Conservation (phyloP, 2,888 invertebrate species). For the Tenthredo mesomela region DNA sequence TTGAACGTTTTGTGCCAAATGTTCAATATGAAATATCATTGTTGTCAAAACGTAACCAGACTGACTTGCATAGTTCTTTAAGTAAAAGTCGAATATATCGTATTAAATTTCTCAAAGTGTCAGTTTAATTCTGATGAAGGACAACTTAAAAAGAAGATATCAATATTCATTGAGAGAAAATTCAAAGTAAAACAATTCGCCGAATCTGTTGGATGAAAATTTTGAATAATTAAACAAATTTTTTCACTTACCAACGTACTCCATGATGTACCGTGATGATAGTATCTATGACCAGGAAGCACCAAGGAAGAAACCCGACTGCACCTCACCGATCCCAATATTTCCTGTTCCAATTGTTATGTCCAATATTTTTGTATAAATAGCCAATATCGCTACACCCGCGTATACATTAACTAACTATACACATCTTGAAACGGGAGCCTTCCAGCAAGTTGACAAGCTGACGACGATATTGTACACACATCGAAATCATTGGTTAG, state of each 20-base stretch:
- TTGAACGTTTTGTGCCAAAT: slow-evolving; percentile 5
- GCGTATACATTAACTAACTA: neutral
- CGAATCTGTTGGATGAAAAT: slow-evolving; percentile 49
- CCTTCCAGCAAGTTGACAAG: neutral
- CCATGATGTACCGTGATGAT: slow-evolving; percentile 68
- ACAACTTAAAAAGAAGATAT: neutral
- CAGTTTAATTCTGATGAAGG: neutral
- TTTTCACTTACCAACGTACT: slow-evolving; percentile 70
- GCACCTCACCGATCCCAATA: neutral
- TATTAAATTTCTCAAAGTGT: neutral
- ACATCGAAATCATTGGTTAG: neutral
- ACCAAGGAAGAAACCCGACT: slow-evolving; percentile 14
- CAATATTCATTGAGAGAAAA: neutral
- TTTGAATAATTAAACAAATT: slow-evolving; percentile 60
- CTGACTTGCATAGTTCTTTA: slow-evolving; percentile 56
- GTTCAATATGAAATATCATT: slow-evolving; percentile 58
- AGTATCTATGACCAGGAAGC: slow-evolving; percentile 22
- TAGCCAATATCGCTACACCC: neutral
- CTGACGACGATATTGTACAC: neutral
- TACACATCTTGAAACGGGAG: neutral
- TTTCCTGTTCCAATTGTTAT: neutral
- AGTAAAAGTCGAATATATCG: neutral
- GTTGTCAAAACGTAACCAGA: slow-evolving; percentile 58
- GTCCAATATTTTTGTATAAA: slow-evolving; percentile 2
- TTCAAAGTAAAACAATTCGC: slow-evolving; percentile 38